Evolutionary conservation across 2,797 vertebrate genomes (phyloP).

Genomic region (Acanthornis magna): DNA sequence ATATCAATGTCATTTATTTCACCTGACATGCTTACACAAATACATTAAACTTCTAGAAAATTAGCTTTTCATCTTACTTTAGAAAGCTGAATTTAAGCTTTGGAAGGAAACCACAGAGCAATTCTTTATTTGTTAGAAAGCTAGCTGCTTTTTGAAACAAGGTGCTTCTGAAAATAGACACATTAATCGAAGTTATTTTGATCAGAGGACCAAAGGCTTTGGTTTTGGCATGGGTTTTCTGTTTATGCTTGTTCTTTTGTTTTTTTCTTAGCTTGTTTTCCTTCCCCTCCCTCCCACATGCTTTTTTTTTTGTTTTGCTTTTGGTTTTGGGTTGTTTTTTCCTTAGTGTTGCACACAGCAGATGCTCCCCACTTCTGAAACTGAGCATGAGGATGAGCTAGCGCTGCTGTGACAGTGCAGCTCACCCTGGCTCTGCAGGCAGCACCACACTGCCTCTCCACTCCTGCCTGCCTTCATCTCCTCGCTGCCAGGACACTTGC

Average conservation of each 20-base stretch:
- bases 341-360: background rate
- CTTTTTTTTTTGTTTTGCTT: background rate
- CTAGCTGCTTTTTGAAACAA: slow-evolving; percentile 60
- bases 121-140: slow-evolving; percentile 69
- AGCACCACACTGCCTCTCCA: background rate
- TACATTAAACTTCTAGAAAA: slow-evolving; percentile 66
- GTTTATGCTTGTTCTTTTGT: background rate
- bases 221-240: background rate
- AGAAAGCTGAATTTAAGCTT: slow-evolving; percentile 58
- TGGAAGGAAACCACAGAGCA: slow-evolving; percentile 48
- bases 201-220: slow-evolving; percentile 14
- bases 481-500: fast-evolving
- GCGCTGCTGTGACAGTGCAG: background rate
- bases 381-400: background rate
- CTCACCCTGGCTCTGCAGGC: background rate
- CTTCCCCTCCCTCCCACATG: background rate
- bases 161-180: slow-evolving; percentile 54
- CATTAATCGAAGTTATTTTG: slow-evolving; percentile 47
- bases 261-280: background rate
- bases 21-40: slow-evolving; percentile 54
- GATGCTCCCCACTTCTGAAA: background rate
- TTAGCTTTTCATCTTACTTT: slow-evolving; percentile 69
- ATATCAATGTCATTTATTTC: slow-evolving; percentile 64
- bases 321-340: background rate
- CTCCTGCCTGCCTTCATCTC: background rate